Evolutionary conservation across 1,140 invertebrate species (phyloP).

Genomic region (Papilio helenus): DNA sequence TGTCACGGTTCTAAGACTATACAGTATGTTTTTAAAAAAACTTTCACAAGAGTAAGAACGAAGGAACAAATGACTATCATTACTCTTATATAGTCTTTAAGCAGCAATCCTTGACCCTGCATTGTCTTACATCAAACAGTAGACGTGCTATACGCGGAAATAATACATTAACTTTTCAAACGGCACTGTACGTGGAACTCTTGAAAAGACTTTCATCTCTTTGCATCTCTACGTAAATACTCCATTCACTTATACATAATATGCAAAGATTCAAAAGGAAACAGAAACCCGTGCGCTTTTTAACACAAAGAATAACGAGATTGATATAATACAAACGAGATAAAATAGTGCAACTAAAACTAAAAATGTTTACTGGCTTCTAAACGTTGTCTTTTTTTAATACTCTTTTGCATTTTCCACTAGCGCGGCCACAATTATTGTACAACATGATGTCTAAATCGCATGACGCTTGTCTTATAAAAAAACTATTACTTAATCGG

Average conservation of each 20-base stretch:
- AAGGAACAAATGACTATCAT: too few relatives aligned
- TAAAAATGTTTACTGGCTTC: too few relatives aligned
- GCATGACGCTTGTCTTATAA: too few relatives aligned
- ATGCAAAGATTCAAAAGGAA: background rate
- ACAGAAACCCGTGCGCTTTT: background rate
- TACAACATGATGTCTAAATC: too few relatives aligned
- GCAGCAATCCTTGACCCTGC: background rate
- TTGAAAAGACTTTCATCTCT: conserved; percentile 6
- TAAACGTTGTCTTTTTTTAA: too few relatives aligned
- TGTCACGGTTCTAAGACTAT: too few relatives aligned
- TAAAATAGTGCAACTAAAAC: too few relatives aligned
- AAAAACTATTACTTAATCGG: too few relatives aligned
- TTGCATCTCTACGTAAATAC: background rate
- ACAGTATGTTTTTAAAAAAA: background rate
- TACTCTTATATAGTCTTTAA: background rate
- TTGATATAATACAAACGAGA: too few relatives aligned
- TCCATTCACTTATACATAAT: background rate
- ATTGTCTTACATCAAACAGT: background rate
- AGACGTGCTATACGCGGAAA: background rate
- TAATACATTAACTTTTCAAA: conserved; percentile 10
- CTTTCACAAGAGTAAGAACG: too few relatives aligned
- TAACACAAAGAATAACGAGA: background rate
- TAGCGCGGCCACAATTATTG: too few relatives aligned
- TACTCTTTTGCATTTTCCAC: too few relatives aligned
- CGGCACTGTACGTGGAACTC: background rate